Base-by-base conservation (phyloP, 2,888 invertebrate species). In the Scaptomyza tumidula region DNA sequence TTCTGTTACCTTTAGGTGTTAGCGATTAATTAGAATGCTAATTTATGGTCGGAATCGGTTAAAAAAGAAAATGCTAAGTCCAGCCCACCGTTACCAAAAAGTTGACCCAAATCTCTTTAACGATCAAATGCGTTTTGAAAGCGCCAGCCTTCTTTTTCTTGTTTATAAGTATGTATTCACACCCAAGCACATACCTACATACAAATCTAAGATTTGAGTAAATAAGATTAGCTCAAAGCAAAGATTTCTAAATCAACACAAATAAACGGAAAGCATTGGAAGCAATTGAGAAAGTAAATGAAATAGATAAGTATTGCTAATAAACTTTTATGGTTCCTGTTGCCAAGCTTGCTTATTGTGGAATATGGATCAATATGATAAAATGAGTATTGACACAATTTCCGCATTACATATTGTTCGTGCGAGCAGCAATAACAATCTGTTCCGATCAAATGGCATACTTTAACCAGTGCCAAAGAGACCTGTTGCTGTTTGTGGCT, bases 21-120 rank as follows among this genome's bases (percentile, higher is more conserved):
- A 71, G 68, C 79, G 43, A 65, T 62, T 79, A 79, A 79, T 75
- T 71, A 79, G 63, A 68, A 55, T 66, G 76, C 65, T 79, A 79
- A 79, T 79, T 78, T 71, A 75, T 68, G 59, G 71, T 54, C 61
- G 64, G 45, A 58, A 67, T 67, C 49, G 39, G 37, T n/a, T n/a
- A n/a, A 44, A 54, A 62, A 62, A 77, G 78, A 77, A 78, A 78
- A 69, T 78, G 57, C 61, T 53, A 52, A 49, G 50, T 60, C 58
- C 61, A 58, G 39, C 58, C 52, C 63, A 52, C 73, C 48, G 45
- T 54, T 56, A 61, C 39, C 50, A 33, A 58, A 62, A 71, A 41
- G 35, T 63, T 76, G 76, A 67, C 60, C 66, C 16, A 75, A 57
- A 60, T 75, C 45, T 46, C 64, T 76, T 54, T 46, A 56, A 56